Conservation (phyloP, 2,113 vertebrate genomes). For the Tragelaphus strepsiceros region DNA sequence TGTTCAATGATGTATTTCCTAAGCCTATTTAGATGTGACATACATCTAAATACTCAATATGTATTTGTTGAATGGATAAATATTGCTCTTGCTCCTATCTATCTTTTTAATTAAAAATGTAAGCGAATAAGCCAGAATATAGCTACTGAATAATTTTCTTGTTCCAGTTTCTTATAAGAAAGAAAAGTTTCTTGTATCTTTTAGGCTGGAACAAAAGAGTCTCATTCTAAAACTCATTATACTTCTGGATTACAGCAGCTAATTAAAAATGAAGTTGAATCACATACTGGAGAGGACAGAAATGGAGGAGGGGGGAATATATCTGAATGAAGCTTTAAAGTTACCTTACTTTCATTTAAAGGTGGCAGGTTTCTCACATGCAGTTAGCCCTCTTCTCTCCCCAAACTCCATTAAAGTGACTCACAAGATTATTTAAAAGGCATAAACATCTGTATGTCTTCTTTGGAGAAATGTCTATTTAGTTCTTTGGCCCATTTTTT, state of each 20-base stretch:
- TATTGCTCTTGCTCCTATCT: background rate
- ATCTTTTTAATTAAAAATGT: background rate
- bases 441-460: background rate
- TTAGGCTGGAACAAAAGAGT: background rate
- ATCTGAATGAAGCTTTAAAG: background rate
- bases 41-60: background rate
- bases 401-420: background rate
- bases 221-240: slow-evolving; percentile 1
- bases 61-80: background rate
- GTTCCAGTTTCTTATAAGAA: background rate
- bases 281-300: background rate
- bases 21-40: background rate
- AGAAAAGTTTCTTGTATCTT: background rate
- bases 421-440: background rate
- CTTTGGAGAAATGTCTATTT: too few relatives aligned
- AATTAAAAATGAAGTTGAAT: background rate
- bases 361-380: background rate
- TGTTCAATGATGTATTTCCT: background rate
- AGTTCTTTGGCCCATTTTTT: too few relatives aligned
- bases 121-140: background rate
- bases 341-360: background rate
- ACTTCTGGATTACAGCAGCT: background rate
- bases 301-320: background rate
- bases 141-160: background rate
- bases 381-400: background rate